Percentiles rank a stretch among this genome's conserved stretches.
These are phyloP conservation scores for Ammodytes dubius DNA, from an alignment of 2,113 vertebrate genomes.

Conservation along the genomic window DNA sequence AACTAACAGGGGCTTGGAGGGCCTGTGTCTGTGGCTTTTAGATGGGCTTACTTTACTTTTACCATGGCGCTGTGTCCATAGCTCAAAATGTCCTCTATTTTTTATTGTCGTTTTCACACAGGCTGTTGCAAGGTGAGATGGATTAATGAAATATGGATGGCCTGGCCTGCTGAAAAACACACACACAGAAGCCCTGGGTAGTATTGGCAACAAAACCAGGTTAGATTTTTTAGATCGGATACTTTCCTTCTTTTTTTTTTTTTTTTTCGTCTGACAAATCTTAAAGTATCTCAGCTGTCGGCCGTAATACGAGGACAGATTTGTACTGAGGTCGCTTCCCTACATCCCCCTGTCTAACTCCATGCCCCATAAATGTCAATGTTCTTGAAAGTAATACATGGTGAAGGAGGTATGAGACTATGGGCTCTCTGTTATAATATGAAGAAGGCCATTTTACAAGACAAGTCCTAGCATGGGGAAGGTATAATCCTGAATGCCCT, in stretches of 20 bases:
- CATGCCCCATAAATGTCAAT: slow-evolving; percentile 66
- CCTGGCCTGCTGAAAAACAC: neutral
- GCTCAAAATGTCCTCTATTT: slow-evolving; percentile 45
- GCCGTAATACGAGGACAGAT: slow-evolving; percentile 57
- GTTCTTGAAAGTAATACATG: slow-evolving; percentile 36
- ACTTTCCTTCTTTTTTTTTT: neutral
- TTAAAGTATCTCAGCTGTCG: slow-evolving; percentile 58
- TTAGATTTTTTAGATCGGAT: slow-evolving; percentile 17
- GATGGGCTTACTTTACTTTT: slow-evolving; percentile 20
- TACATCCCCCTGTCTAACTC: slow-evolving; percentile 46
- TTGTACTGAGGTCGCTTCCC: slow-evolving; percentile 54
- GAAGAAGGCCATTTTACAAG: neutral
- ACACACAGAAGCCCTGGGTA: slow-evolving; percentile 23
- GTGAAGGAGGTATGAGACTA: slow-evolving; percentile 29
- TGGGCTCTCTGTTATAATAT: slow-evolving; percentile 18
- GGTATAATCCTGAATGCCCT: neutral
- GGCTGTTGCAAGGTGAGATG: slow-evolving; percentile 52
- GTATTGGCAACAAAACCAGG: slow-evolving; percentile 18
- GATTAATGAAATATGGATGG: slow-evolving; percentile 53
- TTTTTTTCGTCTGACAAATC: slow-evolving; percentile 22
- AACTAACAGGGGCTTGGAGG: neutral
- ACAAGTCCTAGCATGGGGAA: neutral
- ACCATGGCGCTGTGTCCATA: slow-evolving; percentile 7
- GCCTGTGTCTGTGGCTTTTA: neutral
- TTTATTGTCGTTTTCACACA: slow-evolving; percentile 45